Evolutionary conservation across 2,888 invertebrate species (phyloP).

Genomic region (Epistrophe grossulariae): DNA sequence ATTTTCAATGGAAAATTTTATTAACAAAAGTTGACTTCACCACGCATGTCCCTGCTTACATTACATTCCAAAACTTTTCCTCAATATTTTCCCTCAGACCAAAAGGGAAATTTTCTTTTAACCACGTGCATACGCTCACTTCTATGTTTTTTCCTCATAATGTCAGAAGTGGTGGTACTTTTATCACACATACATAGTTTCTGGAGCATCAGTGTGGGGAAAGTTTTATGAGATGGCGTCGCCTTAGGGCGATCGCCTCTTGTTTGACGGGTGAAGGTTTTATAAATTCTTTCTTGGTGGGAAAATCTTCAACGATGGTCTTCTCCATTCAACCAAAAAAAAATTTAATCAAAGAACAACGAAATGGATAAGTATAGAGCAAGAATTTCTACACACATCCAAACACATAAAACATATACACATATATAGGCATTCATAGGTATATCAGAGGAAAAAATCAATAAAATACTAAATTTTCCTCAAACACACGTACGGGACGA

Average conservation of each 20-base stretch:
- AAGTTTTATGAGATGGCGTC: constrained; percentile 45
- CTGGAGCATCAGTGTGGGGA: constrained; percentile 11
- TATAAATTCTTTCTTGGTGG: constrained; percentile 19
- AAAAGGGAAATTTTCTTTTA: constrained; percentile 27
- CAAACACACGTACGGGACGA: constrained; percentile 60
- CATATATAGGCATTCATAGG: neutral
- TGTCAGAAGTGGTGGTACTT: constrained; percentile 29
- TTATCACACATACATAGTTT: neutral
- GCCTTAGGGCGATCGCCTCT: constrained; percentile 67
- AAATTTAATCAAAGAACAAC: constrained; percentile 13
- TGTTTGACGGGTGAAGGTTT: constrained; percentile 39
- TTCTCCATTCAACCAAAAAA: neutral
- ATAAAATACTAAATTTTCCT: constrained; percentile 70
- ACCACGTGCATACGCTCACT: constrained; percentile 61
- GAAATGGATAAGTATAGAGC: constrained; percentile 23
- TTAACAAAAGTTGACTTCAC: neutral
- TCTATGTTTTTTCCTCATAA: neutral
- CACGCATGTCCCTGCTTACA: constrained; percentile 45
- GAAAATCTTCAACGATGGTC: constrained; percentile 36
- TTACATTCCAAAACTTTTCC: constrained; percentile 37
- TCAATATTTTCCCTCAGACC: constrained; percentile 36
- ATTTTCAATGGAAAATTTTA: constrained; percentile 16
- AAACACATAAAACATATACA: neutral
- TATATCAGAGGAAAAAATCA: constrained; percentile 51
- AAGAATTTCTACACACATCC: neutral